Base-by-base conservation (phyloP, 2,888 invertebrate genomes). In the Dascillus cervinus region DNA sequence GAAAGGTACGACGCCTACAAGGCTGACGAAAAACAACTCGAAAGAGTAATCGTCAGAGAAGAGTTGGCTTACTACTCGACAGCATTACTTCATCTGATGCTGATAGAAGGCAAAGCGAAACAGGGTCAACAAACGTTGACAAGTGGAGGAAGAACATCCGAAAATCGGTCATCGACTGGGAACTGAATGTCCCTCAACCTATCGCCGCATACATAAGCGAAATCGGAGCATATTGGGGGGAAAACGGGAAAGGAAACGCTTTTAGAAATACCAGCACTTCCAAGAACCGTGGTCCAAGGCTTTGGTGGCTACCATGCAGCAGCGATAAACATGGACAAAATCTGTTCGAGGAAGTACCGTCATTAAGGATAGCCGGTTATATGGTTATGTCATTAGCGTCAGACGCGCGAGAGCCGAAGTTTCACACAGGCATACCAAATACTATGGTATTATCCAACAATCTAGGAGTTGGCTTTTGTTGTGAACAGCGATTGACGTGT, bases 341-440 rank as follows among this genome's bases (percentile, higher is more conserved):
- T 20, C 24, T 52, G 9, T 58, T 53, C 37, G 56, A 58, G 36
- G 56, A 57, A 32, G 36, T 50, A 17, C 54, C 53, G 3, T 44
- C 46, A 3, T 35, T 56, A 26, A 53, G 55, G 1, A 50, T n/a
- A n/a, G 55, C 56, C 2, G 53, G 51, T 32, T 56, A 58, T 29
- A 49, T 56, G 46, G 42, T 53, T 2, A 58, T 58, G 55, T 53
- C 55, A 11, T 33, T 53, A 8, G 51, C 58, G 11, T 26, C 43
- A 14, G 13, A 25, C n/a, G 49, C 32, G 2, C 27, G 24, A 1
- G 53, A 57, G 38, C 53, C 51, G 25, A 53, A 56, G 43, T 55
- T 58, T 34, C 29, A 31, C 4, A 31, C 55, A 2, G 44, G 29
- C 13, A 45, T 28, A 11, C 56, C 56, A 31, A 21, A 26, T 13